Conservation (phyloP, 2,888 invertebrate species). For the Caprella mutica region DNA sequence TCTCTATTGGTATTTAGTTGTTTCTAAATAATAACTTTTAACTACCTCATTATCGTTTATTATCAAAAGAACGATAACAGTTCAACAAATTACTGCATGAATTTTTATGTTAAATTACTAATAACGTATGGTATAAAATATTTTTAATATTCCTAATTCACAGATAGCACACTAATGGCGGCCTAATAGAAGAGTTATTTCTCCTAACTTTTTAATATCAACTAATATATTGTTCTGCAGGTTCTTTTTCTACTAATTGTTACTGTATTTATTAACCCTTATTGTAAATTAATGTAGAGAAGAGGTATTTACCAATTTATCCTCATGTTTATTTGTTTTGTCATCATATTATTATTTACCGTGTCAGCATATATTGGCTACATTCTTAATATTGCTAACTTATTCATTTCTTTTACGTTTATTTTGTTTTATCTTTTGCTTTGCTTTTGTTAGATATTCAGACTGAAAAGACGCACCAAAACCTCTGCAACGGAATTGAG, state of each 20-base stretch:
- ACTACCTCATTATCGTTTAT: no score
- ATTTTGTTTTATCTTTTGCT: not conserved
- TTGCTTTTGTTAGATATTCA: slow-evolving; percentile 34
- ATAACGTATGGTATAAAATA: no score
- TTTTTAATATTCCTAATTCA: no score
- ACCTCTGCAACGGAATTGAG: slow-evolving; percentile 36
- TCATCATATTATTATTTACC: not conserved
- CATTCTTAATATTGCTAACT: not conserved
- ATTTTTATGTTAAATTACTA: no score
- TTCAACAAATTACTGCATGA: no score
- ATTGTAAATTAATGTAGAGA: not conserved
- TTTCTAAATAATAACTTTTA: no score
- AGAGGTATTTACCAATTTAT: not conserved
- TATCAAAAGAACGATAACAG: no score
- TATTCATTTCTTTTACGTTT: not conserved
- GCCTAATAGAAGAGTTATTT: not conserved
- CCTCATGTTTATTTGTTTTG: not conserved
- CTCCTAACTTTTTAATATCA: not conserved
- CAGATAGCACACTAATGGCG: no score
- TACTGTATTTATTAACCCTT: not conserved
- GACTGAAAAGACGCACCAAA: slow-evolving; percentile 36
- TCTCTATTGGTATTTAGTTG: no score
- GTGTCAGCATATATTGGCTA: not conserved
- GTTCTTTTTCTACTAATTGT: not conserved
- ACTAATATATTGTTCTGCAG: not conserved